Conservation (phyloP, 2,113 vertebrate genomes). For the Atherinomorus stipes region DNA sequence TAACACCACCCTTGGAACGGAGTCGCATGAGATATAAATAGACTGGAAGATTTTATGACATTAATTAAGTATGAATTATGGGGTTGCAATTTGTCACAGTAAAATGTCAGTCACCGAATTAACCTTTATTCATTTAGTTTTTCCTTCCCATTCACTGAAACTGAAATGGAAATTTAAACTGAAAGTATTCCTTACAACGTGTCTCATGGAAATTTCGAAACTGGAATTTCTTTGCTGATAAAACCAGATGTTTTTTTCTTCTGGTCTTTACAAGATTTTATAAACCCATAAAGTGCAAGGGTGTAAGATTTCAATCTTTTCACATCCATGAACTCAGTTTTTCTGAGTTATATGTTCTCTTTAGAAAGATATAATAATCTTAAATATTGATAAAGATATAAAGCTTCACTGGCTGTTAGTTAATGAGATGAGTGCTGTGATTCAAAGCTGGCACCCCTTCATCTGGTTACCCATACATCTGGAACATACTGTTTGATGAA, state of each 20-base stretch:
- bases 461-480: background rate
- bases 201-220: background rate
- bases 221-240: conserved; percentile 27
- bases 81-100: background rate
- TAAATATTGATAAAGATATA: background rate
- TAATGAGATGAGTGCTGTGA: conserved; percentile 2
- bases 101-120: conserved; percentile 33
- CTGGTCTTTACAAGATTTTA: conserved; percentile 42
- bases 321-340: background rate
- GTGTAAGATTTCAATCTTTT: background rate
- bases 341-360: background rate
- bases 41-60: conserved; percentile 37
- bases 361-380: background rate
- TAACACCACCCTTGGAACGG: conserved; percentile 43
- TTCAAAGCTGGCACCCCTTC: too few species aligned
- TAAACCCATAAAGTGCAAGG: background rate
- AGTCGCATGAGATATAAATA: conserved; percentile 67
- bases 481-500: background rate
- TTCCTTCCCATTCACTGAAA: conserved; percentile 31
- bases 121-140: background rate
- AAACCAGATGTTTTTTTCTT: conserved; percentile 1
- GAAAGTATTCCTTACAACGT: conserved; percentile 36
- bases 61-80: conserved; percentile 24
- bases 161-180: conserved; percentile 54
- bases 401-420: background rate